phyloP scores from a whole-genome alignment of 2,888 invertebrate genomes.

The Chrysolina americana region DNA sequence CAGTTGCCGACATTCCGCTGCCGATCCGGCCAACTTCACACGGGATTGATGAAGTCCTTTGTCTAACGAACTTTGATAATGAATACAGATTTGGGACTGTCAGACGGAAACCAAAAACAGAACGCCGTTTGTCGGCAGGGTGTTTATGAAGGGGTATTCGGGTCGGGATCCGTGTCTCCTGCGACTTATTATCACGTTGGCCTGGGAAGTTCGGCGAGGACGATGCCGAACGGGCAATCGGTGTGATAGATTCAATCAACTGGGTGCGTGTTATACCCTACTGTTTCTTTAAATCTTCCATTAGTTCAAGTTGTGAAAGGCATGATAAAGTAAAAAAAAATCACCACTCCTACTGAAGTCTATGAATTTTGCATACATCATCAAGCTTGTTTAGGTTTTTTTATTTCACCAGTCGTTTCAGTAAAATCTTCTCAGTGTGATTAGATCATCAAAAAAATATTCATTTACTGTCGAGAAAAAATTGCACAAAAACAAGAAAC shows the following conservation, averaged over 20 bases:
- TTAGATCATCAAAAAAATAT: no score
- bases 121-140: constrained; percentile 1
- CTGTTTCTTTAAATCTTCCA: no score
- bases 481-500: no score
- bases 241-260: not conserved
- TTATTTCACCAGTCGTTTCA: no score
- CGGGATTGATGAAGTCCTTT: constrained; percentile 45
- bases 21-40: constrained; percentile 35
- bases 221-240: not conserved
- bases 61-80: constrained; percentile 44
- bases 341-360: no score
- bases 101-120: constrained; percentile 12
- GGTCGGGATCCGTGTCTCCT: not conserved
- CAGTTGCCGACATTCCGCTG: constrained; percentile 39
- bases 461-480: no score
- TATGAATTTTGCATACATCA: no score
- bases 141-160: not conserved
- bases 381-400: no score
- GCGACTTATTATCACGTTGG: constrained; percentile 8
- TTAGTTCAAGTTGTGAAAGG: no score
- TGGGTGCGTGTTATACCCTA: no score
- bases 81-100: constrained; percentile 41
- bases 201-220: not conserved
- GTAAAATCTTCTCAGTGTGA: no score
- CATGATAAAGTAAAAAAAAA: no score